phyloP scores from a whole-genome alignment of 2,888 invertebrate genomes.

The Exephanes ischioxanthus region DNA sequence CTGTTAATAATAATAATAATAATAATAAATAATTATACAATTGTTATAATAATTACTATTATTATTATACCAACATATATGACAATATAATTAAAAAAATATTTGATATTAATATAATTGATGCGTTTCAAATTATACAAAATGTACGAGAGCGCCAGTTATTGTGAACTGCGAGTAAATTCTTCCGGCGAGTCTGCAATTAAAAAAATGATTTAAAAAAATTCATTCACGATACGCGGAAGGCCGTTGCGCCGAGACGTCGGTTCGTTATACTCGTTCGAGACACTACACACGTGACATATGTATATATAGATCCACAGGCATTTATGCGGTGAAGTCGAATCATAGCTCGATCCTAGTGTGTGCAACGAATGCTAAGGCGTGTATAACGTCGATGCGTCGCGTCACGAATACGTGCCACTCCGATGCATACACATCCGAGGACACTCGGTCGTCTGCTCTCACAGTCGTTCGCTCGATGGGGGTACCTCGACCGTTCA shows the following conservation, averaged over 20 bases:
- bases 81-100: no score
- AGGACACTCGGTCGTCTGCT: constrained; percentile 1
- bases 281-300: background rate
- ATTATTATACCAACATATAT: no score
- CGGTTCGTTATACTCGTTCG: constrained; percentile 44
- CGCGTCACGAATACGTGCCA: constrained; percentile 3
- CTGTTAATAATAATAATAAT: no score
- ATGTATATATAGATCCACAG: background rate
- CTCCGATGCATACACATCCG: background rate
- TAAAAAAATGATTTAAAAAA: background rate
- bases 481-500: constrained; percentile 33
- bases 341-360: constrained; percentile 25
- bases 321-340: background rate
- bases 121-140: no score
- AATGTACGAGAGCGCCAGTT: background rate
- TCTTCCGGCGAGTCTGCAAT: background rate
- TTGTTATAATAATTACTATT: no score
- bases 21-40: no score
- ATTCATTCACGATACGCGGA: constrained; percentile 37
- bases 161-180: background rate
- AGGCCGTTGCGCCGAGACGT: constrained; percentile 29
- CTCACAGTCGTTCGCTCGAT: background rate
- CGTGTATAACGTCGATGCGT: background rate
- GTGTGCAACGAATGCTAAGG: constrained; percentile 1
- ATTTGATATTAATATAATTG: no score